Percentiles rank a stretch among this genome's conserved stretches.
phyloP scores from a whole-genome alignment of 1,140 invertebrate genomes.

The Brachystomella parvula region DNA sequence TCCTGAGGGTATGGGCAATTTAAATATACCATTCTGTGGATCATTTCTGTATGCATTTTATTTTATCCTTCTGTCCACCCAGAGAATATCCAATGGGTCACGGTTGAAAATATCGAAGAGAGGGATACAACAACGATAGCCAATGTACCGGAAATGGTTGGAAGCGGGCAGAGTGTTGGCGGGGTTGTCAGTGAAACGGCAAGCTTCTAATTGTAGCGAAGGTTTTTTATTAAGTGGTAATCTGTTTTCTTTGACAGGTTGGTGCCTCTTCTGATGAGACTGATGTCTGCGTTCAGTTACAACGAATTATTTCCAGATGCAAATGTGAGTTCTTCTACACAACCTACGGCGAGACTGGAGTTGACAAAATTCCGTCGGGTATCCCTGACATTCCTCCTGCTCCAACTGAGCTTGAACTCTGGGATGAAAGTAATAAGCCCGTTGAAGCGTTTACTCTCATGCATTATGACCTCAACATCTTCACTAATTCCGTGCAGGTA shows the following conservation, averaged over 20 bases:
- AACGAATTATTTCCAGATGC: conserved; percentile 92
- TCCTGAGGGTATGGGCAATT: conserved; percentile 40
- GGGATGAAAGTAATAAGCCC: conserved; percentile 70
- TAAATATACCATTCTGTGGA: background rate
- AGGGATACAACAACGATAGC: conserved; percentile 61
- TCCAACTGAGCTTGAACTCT: conserved; percentile 59
- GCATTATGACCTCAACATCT: conserved; percentile 96
- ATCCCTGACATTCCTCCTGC: conserved; percentile 42
- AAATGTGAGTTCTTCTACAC: conserved; percentile 97
- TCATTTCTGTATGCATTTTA: conserved; percentile 8
- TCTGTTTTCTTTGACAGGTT: conserved; percentile 27
- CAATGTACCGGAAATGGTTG: conserved; percentile 80
- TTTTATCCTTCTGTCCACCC: conserved; percentile 36
- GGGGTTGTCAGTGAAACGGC: conserved; percentile 88
- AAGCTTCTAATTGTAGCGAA: conserved; percentile 44
- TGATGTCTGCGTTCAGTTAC: conserved; percentile 56
- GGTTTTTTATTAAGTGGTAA: background rate
- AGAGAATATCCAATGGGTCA: conserved; percentile 93
- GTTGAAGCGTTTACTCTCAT: conserved; percentile 96
- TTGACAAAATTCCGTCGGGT: conserved; percentile 61
- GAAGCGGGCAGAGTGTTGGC: conserved; percentile 90
- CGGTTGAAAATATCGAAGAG: conserved; percentile 84
- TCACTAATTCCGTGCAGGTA: conserved; percentile 86
- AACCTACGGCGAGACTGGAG: conserved; percentile 73
- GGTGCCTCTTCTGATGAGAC: conserved; percentile 38